phyloP scores from a whole-genome alignment of 2,797 vertebrate genomes.

The Poecilia wingei region DNA sequence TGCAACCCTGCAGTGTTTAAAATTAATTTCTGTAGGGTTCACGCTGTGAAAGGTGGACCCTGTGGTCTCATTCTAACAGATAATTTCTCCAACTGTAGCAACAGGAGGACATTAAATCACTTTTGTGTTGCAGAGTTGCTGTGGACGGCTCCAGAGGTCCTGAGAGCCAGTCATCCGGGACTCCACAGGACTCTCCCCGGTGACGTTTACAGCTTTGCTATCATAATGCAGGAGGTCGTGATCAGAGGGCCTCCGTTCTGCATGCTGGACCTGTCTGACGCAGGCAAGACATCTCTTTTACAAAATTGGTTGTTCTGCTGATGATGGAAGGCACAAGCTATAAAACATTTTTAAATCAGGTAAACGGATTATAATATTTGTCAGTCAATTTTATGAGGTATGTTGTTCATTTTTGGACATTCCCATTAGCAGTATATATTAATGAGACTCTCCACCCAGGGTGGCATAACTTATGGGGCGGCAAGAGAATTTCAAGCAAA shows the following conservation, averaged over 20 bases:
- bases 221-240: slow-evolving; percentile 85
- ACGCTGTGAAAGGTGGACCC: background rate
- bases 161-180: slow-evolving; percentile 66
- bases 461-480: background rate
- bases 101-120: background rate
- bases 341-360: background rate
- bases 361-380: background rate
- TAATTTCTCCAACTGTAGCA: background rate
- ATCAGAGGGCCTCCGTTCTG: slow-evolving; percentile 81
- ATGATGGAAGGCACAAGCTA: background rate
- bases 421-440: background rate
- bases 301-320: background rate
- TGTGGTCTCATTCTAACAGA: background rate
- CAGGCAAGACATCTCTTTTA: slow-evolving; percentile 56
- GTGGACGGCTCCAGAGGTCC: slow-evolving; percentile 84
- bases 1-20: background rate
- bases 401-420: background rate
- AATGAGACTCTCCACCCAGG: background rate
- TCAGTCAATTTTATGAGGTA: background rate
- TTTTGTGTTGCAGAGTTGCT: slow-evolving; percentile 70
- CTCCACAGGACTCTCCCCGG: slow-evolving; percentile 59
- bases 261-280: slow-evolving; percentile 76
- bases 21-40: background rate
- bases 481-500: background rate
- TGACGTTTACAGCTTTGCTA: slow-evolving; percentile 84